These are phyloP conservation scores for Dermatemys mawii DNA, from an alignment of 2,113 vertebrate species.

Conservation along the genomic window DNA sequence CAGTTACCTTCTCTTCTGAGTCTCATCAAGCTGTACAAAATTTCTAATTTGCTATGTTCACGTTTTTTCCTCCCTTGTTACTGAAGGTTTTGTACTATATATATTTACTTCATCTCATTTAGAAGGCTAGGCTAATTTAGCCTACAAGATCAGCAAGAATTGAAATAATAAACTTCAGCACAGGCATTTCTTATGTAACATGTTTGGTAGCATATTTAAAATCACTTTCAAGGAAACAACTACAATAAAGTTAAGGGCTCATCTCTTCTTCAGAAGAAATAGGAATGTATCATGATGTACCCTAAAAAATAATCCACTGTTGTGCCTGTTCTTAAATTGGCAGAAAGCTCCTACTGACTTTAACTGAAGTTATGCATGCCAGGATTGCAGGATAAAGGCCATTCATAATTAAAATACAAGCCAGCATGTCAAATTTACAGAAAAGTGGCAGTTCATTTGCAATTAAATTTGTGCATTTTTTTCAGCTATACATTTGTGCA, in stretches of 20 bases:
- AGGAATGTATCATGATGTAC: background rate
- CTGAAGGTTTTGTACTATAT: background rate
- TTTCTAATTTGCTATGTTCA: background rate
- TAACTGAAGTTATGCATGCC: background rate
- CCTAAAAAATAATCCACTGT: background rate
- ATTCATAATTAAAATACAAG: background rate
- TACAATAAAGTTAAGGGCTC: background rate
- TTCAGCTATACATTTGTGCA: background rate
- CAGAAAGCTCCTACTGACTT: background rate
- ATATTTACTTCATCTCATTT: background rate
- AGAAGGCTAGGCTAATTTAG: background rate
- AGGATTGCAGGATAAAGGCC: background rate
- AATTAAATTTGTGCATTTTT: fast-evolving
- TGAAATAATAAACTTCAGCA: background rate
- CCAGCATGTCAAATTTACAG: background rate
- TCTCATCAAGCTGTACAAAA: background rate
- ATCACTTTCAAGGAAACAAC: background rate
- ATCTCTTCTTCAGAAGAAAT: background rate
- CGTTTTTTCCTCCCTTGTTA: background rate
- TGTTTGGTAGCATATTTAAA: background rate
- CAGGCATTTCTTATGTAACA: background rate
- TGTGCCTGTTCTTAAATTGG: background rate
- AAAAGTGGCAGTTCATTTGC: background rate
- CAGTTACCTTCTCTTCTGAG: background rate
- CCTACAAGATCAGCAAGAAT: background rate